Evolutionary conservation across 1,140 invertebrate species (phyloP).

Genomic region (Zaprionus tsacasi): DNA sequence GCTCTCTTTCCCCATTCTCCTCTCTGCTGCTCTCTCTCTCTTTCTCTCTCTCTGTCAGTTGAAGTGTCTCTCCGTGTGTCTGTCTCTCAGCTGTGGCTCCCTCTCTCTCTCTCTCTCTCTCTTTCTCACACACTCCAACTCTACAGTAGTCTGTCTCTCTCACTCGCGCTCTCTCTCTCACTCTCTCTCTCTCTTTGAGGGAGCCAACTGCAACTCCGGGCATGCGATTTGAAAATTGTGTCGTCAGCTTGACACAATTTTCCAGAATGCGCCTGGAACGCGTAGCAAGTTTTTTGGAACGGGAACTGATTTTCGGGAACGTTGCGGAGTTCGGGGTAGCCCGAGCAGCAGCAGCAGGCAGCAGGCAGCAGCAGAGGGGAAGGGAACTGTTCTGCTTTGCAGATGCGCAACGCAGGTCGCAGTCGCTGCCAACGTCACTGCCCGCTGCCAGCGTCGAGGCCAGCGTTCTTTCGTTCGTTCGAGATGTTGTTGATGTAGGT

Average conservation of each 20-base stretch:
- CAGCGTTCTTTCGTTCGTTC: constrained; percentile 21
- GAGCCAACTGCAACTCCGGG: constrained; percentile 67
- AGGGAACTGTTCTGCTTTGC: constrained; percentile 46
- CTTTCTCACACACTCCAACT: constrained; percentile 5
- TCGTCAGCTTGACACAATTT: constrained; percentile 83
- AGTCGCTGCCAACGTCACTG: neutral
- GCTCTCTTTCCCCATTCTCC: neutral
- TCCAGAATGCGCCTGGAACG: constrained; percentile 82
- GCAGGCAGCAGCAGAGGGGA: neutral
- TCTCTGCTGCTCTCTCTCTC: constrained; percentile 6
- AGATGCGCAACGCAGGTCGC: constrained; percentile 57
- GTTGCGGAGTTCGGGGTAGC: constrained; percentile 32
- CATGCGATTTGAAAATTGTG: constrained; percentile 82
- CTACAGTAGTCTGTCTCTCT: neutral
- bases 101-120: constrained; percentile 32
- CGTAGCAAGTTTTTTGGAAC: constrained; percentile 43
- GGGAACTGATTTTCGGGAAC: constrained; percentile 52
- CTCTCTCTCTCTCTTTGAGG: constrained; percentile 29
- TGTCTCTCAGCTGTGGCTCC: constrained; percentile 35
- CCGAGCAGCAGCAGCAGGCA: no score
- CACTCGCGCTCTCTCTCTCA: neutral
- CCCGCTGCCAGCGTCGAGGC: constrained; percentile 24
- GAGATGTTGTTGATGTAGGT: constrained; percentile 78
- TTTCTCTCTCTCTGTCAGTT: constrained; percentile 3
- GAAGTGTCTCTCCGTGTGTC: constrained; percentile 17